phyloP scores from a whole-genome alignment of 2,888 invertebrate species.

The Silvanus unidentatus region DNA sequence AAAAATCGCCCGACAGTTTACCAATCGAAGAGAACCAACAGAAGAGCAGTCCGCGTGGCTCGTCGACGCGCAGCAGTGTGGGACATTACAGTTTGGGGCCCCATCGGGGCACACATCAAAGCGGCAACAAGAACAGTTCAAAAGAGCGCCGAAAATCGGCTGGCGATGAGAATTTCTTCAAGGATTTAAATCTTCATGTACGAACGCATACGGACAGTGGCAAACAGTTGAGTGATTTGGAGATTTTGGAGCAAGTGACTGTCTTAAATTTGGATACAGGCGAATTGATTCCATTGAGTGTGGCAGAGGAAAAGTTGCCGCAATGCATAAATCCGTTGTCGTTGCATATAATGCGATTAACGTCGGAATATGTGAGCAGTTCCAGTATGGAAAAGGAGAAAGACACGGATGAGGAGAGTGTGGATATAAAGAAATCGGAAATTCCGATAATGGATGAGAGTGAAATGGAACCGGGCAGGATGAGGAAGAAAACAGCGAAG shows the following conservation, averaged over 20 bases:
- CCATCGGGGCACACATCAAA: constrained; percentile 39
- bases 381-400: constrained; percentile 58
- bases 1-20: neutral
- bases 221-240: constrained; percentile 80
- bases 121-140: constrained; percentile 30
- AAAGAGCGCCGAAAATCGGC: constrained; percentile 72
- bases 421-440: constrained; percentile 58
- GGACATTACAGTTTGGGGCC: constrained; percentile 45
- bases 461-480: constrained; percentile 45
- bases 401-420: constrained; percentile 72
- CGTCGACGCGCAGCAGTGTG: constrained; percentile 47
- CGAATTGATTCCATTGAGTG: constrained; percentile 88
- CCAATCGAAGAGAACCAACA: neutral
- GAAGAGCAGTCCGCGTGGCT: constrained; percentile 42
- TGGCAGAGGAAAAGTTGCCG: constrained; percentile 89
- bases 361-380: constrained; percentile 80
- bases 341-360: constrained; percentile 88
- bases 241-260: constrained; percentile 82
- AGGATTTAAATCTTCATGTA: constrained; percentile 65
- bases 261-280: constrained; percentile 79
- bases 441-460: constrained; percentile 50
- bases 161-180: constrained; percentile 70
- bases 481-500: constrained; percentile 51
- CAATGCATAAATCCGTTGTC: constrained; percentile 91
- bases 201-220: constrained; percentile 82